Percentiles rank a stretch among this genome's conserved stretches.
These are phyloP conservation scores for Gopherus flavomarginatus DNA, from an alignment of 2,113 vertebrate species.

Conservation along the genomic window DNA sequence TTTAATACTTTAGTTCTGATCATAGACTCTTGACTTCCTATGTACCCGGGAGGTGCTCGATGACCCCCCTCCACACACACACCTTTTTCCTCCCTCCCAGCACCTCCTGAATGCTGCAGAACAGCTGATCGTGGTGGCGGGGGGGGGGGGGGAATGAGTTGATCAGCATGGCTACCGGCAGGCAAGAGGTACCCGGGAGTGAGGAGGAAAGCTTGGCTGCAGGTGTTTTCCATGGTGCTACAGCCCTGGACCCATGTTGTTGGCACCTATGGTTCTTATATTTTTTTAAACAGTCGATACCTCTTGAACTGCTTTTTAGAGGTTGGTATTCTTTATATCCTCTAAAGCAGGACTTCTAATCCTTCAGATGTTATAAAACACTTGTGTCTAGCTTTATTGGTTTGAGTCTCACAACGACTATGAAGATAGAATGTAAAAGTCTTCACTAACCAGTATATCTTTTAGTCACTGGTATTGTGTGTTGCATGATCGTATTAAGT, in stretches of 20 bases:
- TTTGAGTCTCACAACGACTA: accelerated
- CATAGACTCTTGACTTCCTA: no score
- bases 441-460: background rate
- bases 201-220: no score
- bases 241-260: no score
- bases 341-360: background rate
- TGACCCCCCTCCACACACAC: no score
- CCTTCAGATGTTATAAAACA: background rate
- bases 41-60: no score
- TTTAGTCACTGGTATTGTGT: accelerated
- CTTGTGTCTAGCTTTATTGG: background rate
- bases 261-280: background rate
- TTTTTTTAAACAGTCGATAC: background rate
- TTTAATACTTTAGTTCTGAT: background rate
- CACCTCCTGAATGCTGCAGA: no score
- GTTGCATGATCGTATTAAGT: slow-evolving; percentile 10
- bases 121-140: no score
- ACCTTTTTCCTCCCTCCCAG: no score
- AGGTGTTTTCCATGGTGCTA: no score
- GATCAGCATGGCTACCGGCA: no score
- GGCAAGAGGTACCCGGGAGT: no score
- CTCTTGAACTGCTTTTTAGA: background rate
- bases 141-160: no score
- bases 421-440: accelerated
- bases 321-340: background rate